phyloP scores from a whole-genome alignment of 2,797 vertebrate genomes.

The Ambastaia sidthimunki region DNA sequence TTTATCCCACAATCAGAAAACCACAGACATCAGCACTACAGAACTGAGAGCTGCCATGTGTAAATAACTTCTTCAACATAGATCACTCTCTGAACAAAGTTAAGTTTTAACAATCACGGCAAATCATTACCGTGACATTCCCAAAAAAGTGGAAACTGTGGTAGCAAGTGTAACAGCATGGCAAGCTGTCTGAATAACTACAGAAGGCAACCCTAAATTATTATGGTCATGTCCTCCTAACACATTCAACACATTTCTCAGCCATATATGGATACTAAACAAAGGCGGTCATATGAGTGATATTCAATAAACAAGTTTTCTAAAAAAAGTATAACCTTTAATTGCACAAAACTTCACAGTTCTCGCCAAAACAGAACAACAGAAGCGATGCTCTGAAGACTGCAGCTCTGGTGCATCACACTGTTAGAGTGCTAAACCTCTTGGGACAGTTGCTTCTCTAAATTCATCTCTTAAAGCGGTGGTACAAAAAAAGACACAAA shows the following conservation, averaged over 20 bases:
- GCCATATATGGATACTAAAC: neutral
- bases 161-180: too few relatives aligned
- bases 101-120: neutral
- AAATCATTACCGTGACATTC: too few relatives aligned
- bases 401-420: neutral
- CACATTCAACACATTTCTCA: neutral
- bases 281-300: too few relatives aligned
- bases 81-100: neutral
- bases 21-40: neutral
- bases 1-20: constrained; percentile 8
- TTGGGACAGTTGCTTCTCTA: neutral
- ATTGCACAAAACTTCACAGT: neutral
- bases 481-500: neutral
- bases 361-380: neutral
- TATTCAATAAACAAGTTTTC: too few relatives aligned
- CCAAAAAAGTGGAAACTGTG: too few relatives aligned
- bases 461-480: neutral
- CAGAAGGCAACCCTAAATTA: neutral
- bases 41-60: constrained; percentile 2
- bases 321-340: neutral
- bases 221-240: neutral
- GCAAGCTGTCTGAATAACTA: too few relatives aligned
- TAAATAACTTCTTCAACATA: neutral
- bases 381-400: too few relatives aligned
- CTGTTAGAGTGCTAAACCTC: neutral